Conservation (phyloP, 1,140 invertebrate genomes). For the Pogonomyrmex californicus region DNA sequence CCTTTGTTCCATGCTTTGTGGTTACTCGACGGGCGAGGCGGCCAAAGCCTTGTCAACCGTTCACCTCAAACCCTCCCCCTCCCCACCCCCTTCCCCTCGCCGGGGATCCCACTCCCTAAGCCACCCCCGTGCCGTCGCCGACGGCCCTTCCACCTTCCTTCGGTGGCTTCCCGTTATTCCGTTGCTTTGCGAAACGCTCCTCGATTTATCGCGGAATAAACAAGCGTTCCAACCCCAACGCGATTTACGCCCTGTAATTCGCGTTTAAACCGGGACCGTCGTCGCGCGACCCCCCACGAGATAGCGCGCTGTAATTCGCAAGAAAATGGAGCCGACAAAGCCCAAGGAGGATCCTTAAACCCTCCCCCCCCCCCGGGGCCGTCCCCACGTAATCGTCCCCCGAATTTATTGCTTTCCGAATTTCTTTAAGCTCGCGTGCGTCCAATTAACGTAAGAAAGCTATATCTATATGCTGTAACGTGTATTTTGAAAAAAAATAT, state of each 20-base stretch:
- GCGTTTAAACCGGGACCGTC: constrained; percentile 52
- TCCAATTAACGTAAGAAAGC: neutral
- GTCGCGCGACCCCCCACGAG: constrained; percentile 38
- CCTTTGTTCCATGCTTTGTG: constrained; percentile 69
- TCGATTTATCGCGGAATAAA: constrained; percentile 74
- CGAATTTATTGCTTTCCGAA: neutral
- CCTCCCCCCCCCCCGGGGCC: neutral
- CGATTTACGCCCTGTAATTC: constrained; percentile 60
- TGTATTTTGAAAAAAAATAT: constrained; percentile 6
- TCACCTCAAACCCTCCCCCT: neutral
- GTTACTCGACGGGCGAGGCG: constrained; percentile 52
- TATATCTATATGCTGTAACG: neutral
- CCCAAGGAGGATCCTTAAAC: neutral
- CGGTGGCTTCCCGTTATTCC: constrained; percentile 58
- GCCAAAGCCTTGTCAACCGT: constrained; percentile 54
- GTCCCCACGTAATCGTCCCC: constrained; percentile 11
- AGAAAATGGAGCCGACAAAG: constrained; percentile 42
- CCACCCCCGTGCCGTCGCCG: neutral
- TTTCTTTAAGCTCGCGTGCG: neutral
- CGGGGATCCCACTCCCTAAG: too few relatives aligned
- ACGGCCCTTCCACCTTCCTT: neutral
- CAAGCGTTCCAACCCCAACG: constrained; percentile 60
- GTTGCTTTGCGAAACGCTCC: constrained; percentile 49
- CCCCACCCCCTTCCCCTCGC: neutral
- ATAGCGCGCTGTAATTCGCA: constrained; percentile 47